Base-by-base conservation (phyloP, 2,888 invertebrate genomes). In the Osmoderma eremita region DNA sequence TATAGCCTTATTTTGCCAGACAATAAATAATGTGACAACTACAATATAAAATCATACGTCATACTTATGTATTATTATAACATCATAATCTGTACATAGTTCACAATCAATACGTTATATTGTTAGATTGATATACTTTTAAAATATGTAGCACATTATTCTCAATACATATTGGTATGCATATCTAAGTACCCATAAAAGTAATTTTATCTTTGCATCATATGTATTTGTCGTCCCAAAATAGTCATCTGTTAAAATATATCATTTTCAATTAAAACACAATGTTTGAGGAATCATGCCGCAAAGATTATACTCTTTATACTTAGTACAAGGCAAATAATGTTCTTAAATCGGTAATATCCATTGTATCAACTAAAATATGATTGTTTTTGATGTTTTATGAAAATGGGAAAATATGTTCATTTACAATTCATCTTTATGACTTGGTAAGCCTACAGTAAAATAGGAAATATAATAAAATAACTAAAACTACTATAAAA, bases 1-100 rank as follows among this genome's bases (percentile, higher is more conserved):
- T 61, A 45, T 61, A 61, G 48, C 15, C 41, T 41, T 56, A 56
- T 56, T 42, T 42, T 54, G 56, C 49, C 48, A 58, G 65, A 51
- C 68, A 68, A 68, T 68, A 68, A 68, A 68, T 68, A 68, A 49
- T 63, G 63, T 50, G 45, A 65, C 53, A 65, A 67, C 68, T 64
- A 68, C 51, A 68, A 58, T 65, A 68, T 68, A 61, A 68, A 68
- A 68, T 50, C 51, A 67, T 53, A 62, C 36, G 42, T 67, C 48
- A 42, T 41, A 56, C 48, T 48, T 56, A 65, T 63, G 63, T 42
- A 50, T 53, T 41, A 39, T 10, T 45, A 65, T 45, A 41, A 65
- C 58, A 65, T 56, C 17, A 48, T 39, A 39, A 18, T 58, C 56
- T 65, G 65, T 65, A 65, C 65, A 65, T 41, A 53, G 42, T 30